These are phyloP conservation scores for Masnerella sp. DNA, from an alignment of 2,888 invertebrate species.

Conservation along the genomic window DNA sequence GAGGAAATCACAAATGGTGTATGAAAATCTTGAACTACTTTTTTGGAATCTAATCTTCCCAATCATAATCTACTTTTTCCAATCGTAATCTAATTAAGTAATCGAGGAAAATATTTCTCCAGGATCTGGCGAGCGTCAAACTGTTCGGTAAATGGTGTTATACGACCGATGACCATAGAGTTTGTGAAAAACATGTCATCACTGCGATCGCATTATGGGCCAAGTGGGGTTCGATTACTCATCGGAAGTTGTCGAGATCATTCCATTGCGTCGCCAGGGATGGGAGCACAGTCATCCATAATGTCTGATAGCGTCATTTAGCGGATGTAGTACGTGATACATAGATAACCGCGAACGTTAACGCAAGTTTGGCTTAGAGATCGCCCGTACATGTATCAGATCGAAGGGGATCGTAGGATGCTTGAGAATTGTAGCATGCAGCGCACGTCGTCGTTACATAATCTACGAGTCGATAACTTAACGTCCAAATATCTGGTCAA, in stretches of 20 bases:
- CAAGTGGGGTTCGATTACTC: conserved; percentile 43
- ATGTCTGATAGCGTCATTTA: conserved; percentile 55
- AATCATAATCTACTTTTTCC: too few relatives aligned
- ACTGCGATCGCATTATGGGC: conserved; percentile 33
- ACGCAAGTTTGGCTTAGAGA: conserved; percentile 54
- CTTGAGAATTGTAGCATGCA: conserved; percentile 54
- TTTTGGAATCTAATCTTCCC: too few relatives aligned
- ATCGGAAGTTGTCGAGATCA: conserved; percentile 46
- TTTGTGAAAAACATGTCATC: conserved; percentile 28
- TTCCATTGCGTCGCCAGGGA: conserved; percentile 27
- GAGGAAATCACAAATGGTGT: too few relatives aligned
- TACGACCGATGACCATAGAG: conserved; percentile 8
- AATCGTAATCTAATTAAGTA: too few relatives aligned
- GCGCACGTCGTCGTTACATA: conserved; percentile 55
- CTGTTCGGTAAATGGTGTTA: conserved; percentile 16
- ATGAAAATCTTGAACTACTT: too few relatives aligned
- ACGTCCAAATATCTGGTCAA: conserved; percentile 53
- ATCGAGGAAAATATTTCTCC: too few relatives aligned
- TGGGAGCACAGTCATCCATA: conserved; percentile 52
- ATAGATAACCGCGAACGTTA: conserved; percentile 56
- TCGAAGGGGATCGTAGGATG: conserved; percentile 48
- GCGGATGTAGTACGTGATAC: conserved; percentile 53
- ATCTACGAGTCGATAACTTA: conserved; percentile 58
- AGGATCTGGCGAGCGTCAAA: too few relatives aligned
- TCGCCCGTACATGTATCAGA: conserved; percentile 52